A percentile compares a stretch with the other conserved stretches of the same genome.
These are phyloP conservation scores for Halocynthia aurantium DNA, from an alignment of 23 tunicate species.

Conservation along the genomic window DNA sequence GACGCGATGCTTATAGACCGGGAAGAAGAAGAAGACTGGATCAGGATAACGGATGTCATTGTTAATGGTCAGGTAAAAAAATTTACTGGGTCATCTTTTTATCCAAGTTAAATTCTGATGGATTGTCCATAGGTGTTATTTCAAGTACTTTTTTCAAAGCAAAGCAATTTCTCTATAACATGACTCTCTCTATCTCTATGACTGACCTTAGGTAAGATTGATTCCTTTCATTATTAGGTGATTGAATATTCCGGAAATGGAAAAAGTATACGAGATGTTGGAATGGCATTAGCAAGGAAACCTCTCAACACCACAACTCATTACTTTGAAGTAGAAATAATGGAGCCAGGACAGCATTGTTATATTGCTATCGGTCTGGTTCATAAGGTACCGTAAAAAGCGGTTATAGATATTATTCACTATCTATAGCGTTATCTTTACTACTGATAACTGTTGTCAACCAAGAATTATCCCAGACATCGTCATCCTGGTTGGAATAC, in stretches of 20 bases:
- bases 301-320: constrained; percentile 50
- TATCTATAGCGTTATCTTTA: not conserved
- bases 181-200: too few relatives aligned
- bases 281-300: constrained; percentile 42
- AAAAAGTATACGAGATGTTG: constrained; percentile 52
- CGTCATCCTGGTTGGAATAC: constrained; percentile 73
- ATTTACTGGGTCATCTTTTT: not conserved
- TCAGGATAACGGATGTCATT: constrained; percentile 45
- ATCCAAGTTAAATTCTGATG: not conserved
- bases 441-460: not conserved
- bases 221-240: constrained; percentile 5
- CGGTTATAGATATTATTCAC: not conserved
- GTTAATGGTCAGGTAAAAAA: constrained; percentile 45
- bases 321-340: constrained; percentile 57
- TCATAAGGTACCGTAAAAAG: constrained; percentile 36
- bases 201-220: not conserved
- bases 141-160: too few relatives aligned
- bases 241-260: constrained; percentile 65
- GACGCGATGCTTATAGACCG: constrained; percentile 52
- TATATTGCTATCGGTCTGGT: constrained; percentile 66
- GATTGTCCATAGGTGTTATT: not conserved
- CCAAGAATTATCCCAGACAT: constrained; percentile 53
- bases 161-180: too few relatives aligned
- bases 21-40: constrained; percentile 60
- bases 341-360: constrained; percentile 57